phyloP scores from a whole-genome alignment of 2,797 vertebrate species.

The Crenichthys baileyi region DNA sequence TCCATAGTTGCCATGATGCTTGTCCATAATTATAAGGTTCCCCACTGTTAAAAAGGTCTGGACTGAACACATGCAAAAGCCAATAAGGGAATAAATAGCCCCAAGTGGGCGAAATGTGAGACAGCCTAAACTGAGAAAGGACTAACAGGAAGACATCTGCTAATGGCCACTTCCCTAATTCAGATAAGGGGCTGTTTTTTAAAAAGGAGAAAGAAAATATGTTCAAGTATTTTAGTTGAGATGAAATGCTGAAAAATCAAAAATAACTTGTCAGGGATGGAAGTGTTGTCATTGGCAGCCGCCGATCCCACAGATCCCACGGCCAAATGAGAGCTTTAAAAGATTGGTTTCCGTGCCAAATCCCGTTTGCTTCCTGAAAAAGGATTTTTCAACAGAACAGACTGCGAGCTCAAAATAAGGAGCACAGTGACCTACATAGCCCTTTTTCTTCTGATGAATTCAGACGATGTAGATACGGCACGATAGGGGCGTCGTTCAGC shows the following conservation, averaged over 20 bases:
- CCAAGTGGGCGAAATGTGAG: constrained; percentile 75
- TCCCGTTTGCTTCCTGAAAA: constrained; percentile 61
- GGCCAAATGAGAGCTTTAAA: constrained; percentile 64
- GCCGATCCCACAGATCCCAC: constrained; percentile 52
- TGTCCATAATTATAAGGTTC: constrained; percentile 77
- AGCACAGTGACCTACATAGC: constrained; percentile 56
- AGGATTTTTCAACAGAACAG: constrained; percentile 65
- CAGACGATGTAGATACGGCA: constrained; percentile 23
- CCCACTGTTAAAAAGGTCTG: constrained; percentile 70
- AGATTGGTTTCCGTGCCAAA: constrained; percentile 67
- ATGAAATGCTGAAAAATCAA: constrained; percentile 63
- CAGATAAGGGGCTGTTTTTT: constrained; percentile 24
- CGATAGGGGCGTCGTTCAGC: constrained; percentile 10
- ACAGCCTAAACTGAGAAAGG: constrained; percentile 71
- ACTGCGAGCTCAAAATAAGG: constrained; percentile 66
- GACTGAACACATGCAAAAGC: constrained; percentile 71
- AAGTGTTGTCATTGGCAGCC: constrained; percentile 75
- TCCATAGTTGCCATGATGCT: constrained; percentile 63
- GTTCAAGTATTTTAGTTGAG: constrained; percentile 62
- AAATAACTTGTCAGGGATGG: constrained; percentile 71
- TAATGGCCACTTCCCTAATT: constrained; percentile 64
- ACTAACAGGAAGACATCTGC: constrained; percentile 76
- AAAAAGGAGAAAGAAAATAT: constrained; percentile 56
- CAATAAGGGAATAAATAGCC: constrained; percentile 73
- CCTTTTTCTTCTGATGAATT: constrained; percentile 38